Base-by-base conservation (phyloP, 2,113 vertebrate species). In the Casuarius casuarius region DNA sequence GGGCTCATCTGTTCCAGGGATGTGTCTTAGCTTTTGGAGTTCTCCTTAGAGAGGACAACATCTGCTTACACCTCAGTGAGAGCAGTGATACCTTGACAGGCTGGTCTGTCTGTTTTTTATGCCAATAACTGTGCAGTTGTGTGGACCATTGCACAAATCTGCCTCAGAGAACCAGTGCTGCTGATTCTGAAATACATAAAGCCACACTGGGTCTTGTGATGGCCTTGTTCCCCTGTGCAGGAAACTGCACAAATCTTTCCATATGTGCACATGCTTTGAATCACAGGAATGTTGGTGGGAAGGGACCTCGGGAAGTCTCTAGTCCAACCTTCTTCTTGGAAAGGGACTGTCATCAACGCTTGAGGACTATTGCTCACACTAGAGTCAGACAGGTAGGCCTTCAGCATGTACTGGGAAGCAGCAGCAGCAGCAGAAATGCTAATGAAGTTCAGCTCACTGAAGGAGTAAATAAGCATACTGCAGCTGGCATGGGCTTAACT, bases 151-250 rank as follows among this genome's bases (percentile, higher is more conserved):
- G 58, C 84, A 92, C 63, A 76, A 76, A 73, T 4, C 31, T 86
- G 68, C 5, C 46, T 54, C 51, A 23, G 14, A 54, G 44, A 65
- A 52, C 6, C 49, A 38, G 44, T 3, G 44, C 3, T 65, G 48
- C 76, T 48, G 63, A 48, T 44, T 22, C 72, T 89, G 83, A 59
- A 68, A 8, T 2, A 18, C 46, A 33, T 44, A 28, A 26, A 26
- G n/a, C 13, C 1, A 0, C 40, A 10, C 4, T 33, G 65, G 29
- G 59, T 52, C 83, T 58, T 66, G 76, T 48, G 66, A 84, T 33
- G 29, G 46, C 0, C 0, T 19, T 13, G 48, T 12, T 83, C 4
- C 20, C 35, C 73, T 19, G 12, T 0, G 7, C 77, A 91, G 70
- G 20, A 77, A 49, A 17, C 20, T 20, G n/a, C 12, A 35, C 40